Conservation (phyloP, 2,888 invertebrate species). For the Yponomeuta cagnagella region DNA sequence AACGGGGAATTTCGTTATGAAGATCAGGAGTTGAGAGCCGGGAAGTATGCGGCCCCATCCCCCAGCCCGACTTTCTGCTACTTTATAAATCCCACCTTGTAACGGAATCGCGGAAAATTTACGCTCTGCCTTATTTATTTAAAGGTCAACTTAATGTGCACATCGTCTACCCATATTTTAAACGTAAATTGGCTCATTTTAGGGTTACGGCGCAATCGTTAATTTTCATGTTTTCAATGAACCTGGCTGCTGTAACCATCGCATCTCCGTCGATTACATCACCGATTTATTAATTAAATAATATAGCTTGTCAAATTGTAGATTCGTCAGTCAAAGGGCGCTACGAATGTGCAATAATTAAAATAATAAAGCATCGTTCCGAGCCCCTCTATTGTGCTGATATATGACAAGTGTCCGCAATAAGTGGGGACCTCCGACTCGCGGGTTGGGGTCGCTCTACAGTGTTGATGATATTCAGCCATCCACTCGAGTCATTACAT, state of each 20-base stretch:
- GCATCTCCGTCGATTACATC: neutral
- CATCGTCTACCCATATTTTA: neutral
- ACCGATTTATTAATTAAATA: neutral
- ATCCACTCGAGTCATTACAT: neutral
- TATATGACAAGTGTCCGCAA: constrained; percentile 74
- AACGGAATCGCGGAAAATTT: neutral
- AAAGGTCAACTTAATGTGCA: neutral
- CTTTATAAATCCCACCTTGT: constrained; percentile 38
- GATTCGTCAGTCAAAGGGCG: constrained; percentile 59
- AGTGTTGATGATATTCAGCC: neutral
- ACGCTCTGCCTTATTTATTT: constrained; percentile 9
- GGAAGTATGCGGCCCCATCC: constrained; percentile 56
- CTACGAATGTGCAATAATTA: constrained; percentile 68
- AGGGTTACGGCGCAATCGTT: neutral
- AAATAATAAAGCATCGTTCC: constrained; percentile 70
- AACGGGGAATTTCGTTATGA: constrained; percentile 76
- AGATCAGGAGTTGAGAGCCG: constrained; percentile 67
- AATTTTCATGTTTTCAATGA: no score
- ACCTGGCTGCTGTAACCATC: no score
- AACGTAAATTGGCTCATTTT: neutral
- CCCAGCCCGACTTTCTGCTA: constrained; percentile 39
- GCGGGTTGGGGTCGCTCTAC: constrained; percentile 20
- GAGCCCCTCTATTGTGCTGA: constrained; percentile 56
- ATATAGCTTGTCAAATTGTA: constrained; percentile 10
- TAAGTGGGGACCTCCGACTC: constrained; percentile 51